phyloP scores from a whole-genome alignment of 2,888 invertebrate species.

The Nymphalis c-album region DNA sequence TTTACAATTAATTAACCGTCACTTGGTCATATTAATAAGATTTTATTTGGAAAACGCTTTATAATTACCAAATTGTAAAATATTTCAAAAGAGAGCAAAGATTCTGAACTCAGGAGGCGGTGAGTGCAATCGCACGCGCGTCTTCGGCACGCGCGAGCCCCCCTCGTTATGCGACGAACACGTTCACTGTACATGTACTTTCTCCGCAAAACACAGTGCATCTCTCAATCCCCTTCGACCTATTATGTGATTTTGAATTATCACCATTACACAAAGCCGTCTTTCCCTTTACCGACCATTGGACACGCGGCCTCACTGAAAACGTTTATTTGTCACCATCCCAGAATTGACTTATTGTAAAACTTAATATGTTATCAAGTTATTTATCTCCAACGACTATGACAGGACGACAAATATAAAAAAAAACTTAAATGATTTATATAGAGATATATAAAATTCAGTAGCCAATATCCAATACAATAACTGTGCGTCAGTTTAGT shows the following conservation, averaged over 20 bases:
- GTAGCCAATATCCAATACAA: no score
- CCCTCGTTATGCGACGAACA: constrained; percentile 33
- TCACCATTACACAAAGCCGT: constrained; percentile 34
- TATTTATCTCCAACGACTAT: not conserved
- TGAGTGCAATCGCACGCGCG: constrained; percentile 33
- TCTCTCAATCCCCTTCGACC: constrained; percentile 35
- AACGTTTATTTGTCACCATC: constrained; percentile 19
- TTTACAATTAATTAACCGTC: not conserved
- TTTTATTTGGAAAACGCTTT: not conserved
- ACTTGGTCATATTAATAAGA: not conserved
- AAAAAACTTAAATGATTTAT: no score
- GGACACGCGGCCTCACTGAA: constrained; percentile 32
- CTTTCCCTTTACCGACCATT: constrained; percentile 22
- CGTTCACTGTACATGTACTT: constrained; percentile 38
- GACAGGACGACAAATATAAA: not conserved
- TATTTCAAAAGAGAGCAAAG: constrained; percentile 7
- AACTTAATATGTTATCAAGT: not conserved
- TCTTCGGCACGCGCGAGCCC: constrained; percentile 41
- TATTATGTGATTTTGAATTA: constrained; percentile 39
- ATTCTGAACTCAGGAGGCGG: constrained; percentile 7
- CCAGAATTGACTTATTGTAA: constrained; percentile 8
- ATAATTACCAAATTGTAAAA: not conserved
- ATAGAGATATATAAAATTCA: no score
- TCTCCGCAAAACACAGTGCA: constrained; percentile 35
- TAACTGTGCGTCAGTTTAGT: no score